Percentiles rank a stretch among this genome's conserved stretches.
Conservation (phyloP, 2,888 invertebrate species). For the Asteroscopus sphinx region DNA sequence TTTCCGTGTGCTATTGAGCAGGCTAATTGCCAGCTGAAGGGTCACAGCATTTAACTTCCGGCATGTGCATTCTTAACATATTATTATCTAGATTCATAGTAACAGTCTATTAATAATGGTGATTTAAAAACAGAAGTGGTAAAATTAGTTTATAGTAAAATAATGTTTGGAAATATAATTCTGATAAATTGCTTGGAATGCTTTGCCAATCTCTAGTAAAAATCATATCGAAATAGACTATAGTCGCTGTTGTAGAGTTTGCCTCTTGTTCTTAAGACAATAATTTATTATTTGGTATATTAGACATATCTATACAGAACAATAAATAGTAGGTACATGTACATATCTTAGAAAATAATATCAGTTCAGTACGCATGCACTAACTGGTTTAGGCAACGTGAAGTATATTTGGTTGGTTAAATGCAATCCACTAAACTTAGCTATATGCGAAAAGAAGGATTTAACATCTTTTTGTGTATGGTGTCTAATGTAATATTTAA, state of each 20-base stretch:
- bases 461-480: too few relatives aligned
- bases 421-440: too few relatives aligned
- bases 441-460: too few relatives aligned
- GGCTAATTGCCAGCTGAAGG: constrained; percentile 34
- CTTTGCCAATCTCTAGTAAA: constrained; percentile 1
- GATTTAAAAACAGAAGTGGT: not conserved
- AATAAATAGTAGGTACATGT: too few relatives aligned
- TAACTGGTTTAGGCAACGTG: too few relatives aligned
- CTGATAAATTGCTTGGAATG: not conserved
- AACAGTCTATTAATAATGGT: not conserved
- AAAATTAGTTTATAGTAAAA: not conserved
- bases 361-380: too few relatives aligned
- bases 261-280: too few relatives aligned
- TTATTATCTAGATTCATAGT: not conserved
- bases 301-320: too few relatives aligned
- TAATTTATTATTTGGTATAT: too few relatives aligned
- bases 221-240: not conserved
- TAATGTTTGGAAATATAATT: not conserved
- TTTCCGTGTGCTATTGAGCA: constrained; percentile 13
- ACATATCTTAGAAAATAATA: too few relatives aligned
- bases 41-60: constrained; percentile 42
- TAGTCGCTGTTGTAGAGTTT: not conserved
- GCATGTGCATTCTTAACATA: constrained; percentile 11
- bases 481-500: too few relatives aligned
- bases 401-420: too few relatives aligned